Conservation (phyloP, 2,888 invertebrate genomes). For the Eupithecia exiguata region DNA sequence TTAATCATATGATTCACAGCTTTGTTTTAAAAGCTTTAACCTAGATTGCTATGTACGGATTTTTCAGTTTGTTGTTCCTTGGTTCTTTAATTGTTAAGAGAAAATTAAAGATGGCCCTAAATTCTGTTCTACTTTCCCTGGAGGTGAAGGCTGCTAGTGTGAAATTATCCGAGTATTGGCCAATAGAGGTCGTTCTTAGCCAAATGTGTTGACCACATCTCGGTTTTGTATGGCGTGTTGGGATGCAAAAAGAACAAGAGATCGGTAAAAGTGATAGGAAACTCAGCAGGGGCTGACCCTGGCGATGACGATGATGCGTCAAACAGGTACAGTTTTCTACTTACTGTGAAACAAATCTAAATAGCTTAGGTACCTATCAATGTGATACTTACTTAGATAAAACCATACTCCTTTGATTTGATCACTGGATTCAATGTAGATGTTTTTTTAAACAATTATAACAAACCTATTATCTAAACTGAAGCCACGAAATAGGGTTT, state of each 20-base stretch:
- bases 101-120: not conserved
- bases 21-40: not conserved
- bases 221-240: not conserved
- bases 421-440: not conserved
- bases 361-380: too few relatives aligned
- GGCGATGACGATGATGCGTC: not conserved
- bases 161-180: not conserved
- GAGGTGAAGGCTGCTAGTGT: not conserved
- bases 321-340: not conserved
- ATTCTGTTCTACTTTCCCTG: not conserved
- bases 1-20: not conserved
- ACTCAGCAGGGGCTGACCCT: not conserved
- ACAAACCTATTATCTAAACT: not conserved
- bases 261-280: not conserved
- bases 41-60: not conserved
- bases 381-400: too few relatives aligned
- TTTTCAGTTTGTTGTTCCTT: not conserved
- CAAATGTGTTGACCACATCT: not conserved
- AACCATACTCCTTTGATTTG: too few relatives aligned
- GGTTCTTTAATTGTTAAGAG: not conserved
- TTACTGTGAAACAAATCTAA: not conserved
- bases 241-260: not conserved
- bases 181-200: not conserved
- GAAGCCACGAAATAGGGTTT: conserved; percentile 20
- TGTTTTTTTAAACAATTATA: not conserved